These are phyloP conservation scores for Heliocidaris tuberculata DNA, from an alignment of 35 echinoderm and acorn worm species.

Conservation along the genomic window DNA sequence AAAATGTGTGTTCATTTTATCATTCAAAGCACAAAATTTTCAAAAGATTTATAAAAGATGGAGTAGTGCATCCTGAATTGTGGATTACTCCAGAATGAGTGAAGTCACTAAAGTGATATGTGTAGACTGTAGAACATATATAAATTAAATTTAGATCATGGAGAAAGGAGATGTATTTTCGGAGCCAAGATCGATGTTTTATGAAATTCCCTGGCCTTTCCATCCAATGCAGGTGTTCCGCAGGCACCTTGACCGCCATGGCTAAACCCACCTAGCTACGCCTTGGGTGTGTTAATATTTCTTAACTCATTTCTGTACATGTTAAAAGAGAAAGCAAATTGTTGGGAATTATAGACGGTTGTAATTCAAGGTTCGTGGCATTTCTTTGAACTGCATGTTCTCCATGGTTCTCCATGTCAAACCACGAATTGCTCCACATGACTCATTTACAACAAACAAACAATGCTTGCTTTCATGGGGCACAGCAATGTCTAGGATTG, in stretches of 20 bases:
- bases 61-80: too few relatives aligned
- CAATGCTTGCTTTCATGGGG: not conserved
- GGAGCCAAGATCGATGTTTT: too few relatives aligned
- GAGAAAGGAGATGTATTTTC: too few relatives aligned
- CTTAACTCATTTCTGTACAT: not conserved
- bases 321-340: slow-evolving; percentile 10
- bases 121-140: too few relatives aligned
- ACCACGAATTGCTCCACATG: not conserved
- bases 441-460: slow-evolving; percentile 1
- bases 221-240: not conserved
- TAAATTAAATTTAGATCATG: too few relatives aligned
- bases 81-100: too few relatives aligned
- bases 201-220: not conserved
- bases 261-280: not conserved
- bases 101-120: too few relatives aligned
- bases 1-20: too few relatives aligned
- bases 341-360: not conserved
- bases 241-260: not conserved
- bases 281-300: not conserved
- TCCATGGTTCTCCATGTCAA: not conserved
- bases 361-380: not conserved
- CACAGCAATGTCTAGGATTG: too few relatives aligned
- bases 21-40: too few relatives aligned
- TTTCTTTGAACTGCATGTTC: not conserved
- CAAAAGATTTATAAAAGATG: too few relatives aligned